phyloP scores from a whole-genome alignment of 1,140 invertebrate species.

The Achatina immaculata region DNA sequence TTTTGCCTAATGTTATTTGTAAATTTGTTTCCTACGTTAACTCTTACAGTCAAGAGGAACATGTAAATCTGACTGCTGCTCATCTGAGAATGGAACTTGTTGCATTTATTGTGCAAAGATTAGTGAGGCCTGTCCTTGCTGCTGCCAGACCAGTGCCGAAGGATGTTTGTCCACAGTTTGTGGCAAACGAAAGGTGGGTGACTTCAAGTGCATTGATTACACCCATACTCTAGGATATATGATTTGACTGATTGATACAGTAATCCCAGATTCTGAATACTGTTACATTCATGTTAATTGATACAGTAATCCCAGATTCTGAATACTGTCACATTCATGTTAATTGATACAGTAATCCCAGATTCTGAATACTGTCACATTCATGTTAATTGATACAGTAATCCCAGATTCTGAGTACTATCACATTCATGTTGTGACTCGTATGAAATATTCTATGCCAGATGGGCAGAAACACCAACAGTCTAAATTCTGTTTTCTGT shows the following conservation, averaged over 20 bases:
- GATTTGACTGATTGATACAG: background rate
- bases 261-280: background rate
- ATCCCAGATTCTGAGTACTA: background rate
- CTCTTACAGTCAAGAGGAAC: background rate
- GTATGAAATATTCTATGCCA: too few species aligned
- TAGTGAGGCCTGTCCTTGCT: conserved; percentile 20
- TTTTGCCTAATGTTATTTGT: too few species aligned
- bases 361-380: background rate
- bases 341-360: background rate
- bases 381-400: background rate
- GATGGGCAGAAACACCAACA: too few species aligned
- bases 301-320: background rate
- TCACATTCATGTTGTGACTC: background rate
- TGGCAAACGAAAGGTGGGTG: conserved; percentile 26
- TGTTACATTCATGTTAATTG: background rate
- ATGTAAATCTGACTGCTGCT: background rate
- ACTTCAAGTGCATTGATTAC: background rate
- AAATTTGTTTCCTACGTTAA: too few species aligned
- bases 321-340: background rate
- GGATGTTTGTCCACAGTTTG: conserved; percentile 19
- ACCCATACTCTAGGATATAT: background rate
- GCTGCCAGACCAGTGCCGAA: conserved; percentile 8
- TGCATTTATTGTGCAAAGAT: background rate
- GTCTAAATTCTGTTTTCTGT: too few species aligned
- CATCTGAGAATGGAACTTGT: background rate